Percentiles rank a stretch among this genome's conserved stretches.
These are phyloP conservation scores for Sebastes jordani DNA, from an alignment of 2,797 vertebrate genomes.

Conservation along the genomic window DNA sequence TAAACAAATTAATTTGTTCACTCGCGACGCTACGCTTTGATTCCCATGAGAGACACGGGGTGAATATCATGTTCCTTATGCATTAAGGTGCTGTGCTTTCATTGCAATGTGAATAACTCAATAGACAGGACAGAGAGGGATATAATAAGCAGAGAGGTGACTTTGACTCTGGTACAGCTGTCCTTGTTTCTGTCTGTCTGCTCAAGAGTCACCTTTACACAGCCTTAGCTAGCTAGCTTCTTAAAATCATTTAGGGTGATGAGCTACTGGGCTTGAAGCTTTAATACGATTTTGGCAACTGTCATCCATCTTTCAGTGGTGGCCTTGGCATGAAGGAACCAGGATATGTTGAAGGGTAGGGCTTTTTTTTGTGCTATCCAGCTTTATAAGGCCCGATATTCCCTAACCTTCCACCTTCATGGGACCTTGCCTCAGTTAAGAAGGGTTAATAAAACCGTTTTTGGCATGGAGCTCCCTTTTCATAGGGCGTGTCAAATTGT, in stretches of 20 bases:
- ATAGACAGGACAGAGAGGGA: slow-evolving; percentile 19
- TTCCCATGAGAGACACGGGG: slow-evolving; percentile 24
- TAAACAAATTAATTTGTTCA: slow-evolving; percentile 7
- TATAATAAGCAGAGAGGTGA: slow-evolving; percentile 59
- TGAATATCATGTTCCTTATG: slow-evolving; percentile 18
- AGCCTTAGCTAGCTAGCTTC: not conserved
- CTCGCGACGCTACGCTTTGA: not conserved
- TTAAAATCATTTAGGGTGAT: slow-evolving; percentile 48
- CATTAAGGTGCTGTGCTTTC: slow-evolving; percentile 29
- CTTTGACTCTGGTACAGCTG: slow-evolving; percentile 57
- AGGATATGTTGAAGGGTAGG: slow-evolving; percentile 10
- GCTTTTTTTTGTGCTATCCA: slow-evolving; percentile 1
- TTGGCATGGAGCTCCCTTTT: slow-evolving; percentile 52
- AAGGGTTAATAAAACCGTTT: slow-evolving; percentile 61
- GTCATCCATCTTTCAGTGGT: slow-evolving; percentile 44
- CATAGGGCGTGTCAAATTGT: slow-evolving; percentile 63
- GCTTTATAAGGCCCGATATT: slow-evolving; percentile 29
- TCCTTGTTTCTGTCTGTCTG: slow-evolving; percentile 55
- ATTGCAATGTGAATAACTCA: slow-evolving; percentile 45
- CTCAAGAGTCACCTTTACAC: slow-evolving; percentile 46
- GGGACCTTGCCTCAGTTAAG: slow-evolving; percentile 45
- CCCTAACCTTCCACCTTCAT: slow-evolving; percentile 52
- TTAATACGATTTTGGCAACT: slow-evolving; percentile 55
- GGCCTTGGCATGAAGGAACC: slow-evolving; percentile 37
- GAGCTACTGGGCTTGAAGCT: slow-evolving; percentile 32